These are phyloP conservation scores for Sisor rabdophorus DNA, from an alignment of 2,113 vertebrate genomes.

Conservation along the genomic window DNA sequence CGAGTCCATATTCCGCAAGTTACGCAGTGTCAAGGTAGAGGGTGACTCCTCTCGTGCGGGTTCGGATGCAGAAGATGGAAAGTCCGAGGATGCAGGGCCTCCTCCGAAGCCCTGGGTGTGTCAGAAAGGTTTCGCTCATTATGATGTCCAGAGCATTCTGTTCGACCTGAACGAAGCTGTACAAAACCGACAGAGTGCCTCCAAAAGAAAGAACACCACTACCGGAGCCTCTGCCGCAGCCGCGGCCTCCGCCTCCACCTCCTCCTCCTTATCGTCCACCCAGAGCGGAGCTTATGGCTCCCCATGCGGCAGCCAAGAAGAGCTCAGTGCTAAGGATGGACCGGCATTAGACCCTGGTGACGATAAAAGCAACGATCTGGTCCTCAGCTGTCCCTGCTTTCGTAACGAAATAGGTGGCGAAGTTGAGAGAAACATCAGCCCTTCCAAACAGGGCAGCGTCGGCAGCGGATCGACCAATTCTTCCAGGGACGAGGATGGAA, in stretches of 20 bases:
- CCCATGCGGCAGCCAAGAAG: constrained; percentile 94
- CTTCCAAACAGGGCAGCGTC: constrained; percentile 85
- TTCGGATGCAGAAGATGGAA: constrained; percentile 89
- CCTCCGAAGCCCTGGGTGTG: constrained; percentile 85
- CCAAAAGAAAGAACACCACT: constrained; percentile 93
- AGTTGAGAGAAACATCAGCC: constrained; percentile 87
- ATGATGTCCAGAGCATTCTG: constrained; percentile 91
- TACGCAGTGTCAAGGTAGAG: constrained; percentile 92
- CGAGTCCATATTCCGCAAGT: constrained; percentile 96
- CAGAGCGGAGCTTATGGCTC: constrained; percentile 82
- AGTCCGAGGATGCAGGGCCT: constrained; percentile 80
- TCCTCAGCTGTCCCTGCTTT: constrained; percentile 96
- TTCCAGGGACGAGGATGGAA: constrained; percentile 82
- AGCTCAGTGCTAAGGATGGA: constrained; percentile 87
- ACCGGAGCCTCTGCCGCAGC: constrained; percentile 94
- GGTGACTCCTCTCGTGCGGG: constrained; percentile 81
- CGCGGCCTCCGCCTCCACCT: constrained; percentile 84
- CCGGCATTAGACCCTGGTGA: constrained; percentile 91
- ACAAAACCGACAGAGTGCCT: constrained; percentile 78
- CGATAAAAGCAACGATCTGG: constrained; percentile 95
- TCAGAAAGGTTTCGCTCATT: constrained; percentile 94
- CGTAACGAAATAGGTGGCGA: constrained; percentile 97
- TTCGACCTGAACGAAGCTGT: constrained; percentile 93
- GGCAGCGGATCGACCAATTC: constrained; percentile 69
- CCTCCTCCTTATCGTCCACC: constrained; percentile 66